phyloP scores from a whole-genome alignment of 2,113 vertebrate species.

The Oreochromis tanganicae region DNA sequence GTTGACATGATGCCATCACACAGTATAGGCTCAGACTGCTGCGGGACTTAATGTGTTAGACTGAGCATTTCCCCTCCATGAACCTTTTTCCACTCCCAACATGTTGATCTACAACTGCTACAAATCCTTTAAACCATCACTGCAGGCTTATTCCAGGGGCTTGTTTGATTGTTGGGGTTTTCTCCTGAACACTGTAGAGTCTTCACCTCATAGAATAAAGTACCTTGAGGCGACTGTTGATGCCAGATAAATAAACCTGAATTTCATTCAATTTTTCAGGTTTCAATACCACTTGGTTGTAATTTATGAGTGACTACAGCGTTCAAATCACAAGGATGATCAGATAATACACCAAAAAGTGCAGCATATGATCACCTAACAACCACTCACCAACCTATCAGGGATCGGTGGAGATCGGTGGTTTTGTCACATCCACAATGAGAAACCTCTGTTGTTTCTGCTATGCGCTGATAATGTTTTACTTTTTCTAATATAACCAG shows the following conservation, averaged over 20 bases:
- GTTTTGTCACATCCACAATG: not conserved
- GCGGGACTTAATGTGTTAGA: no score
- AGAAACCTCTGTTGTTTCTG: not conserved
- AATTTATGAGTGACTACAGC: not conserved
- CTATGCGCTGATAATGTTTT: not conserved
- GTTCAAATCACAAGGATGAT: not conserved
- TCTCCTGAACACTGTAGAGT: not conserved
- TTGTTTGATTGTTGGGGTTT: not conserved
- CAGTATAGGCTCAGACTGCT: no score
- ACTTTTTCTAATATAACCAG: not conserved
- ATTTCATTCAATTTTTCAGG: not conserved
- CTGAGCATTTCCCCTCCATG: no score
- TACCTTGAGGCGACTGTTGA: not conserved
- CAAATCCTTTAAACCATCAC: no score
- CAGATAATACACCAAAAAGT: not conserved
- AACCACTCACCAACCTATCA: not conserved
- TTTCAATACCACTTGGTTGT: not conserved
- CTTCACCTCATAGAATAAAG: not conserved
- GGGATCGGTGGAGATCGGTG: not conserved
- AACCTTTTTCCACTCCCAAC: no score
- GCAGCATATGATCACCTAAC: not conserved
- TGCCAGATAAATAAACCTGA: not conserved
- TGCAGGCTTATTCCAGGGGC: not conserved
- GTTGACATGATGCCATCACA: no score
- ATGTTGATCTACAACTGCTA: no score